These are phyloP conservation scores for Agelas oroides DNA, from an alignment of 37 sponge, comb jelly and placozoan genomes.

Conservation along the genomic window DNA sequence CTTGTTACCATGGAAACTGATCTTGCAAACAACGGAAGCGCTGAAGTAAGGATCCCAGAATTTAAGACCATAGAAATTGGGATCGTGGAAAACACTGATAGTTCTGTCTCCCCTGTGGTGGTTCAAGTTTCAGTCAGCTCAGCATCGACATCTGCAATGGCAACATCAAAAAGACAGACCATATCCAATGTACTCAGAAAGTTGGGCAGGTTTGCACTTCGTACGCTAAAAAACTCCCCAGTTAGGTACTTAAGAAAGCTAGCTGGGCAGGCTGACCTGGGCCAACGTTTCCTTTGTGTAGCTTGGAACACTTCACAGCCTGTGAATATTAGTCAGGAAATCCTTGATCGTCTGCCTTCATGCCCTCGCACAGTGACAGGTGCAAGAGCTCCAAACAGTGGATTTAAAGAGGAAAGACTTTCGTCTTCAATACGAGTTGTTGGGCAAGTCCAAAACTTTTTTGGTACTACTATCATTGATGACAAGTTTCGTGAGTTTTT, in stretches of 20 bases:
- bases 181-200: background rate
- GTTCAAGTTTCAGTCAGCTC: slow-evolving; percentile 9
- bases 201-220: background rate
- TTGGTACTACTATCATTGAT: background rate
- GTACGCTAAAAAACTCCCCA: background rate
- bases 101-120: slow-evolving; percentile 21
- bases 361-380: slow-evolving; percentile 27
- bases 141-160: background rate
- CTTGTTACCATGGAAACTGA: background rate
- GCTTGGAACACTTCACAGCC: slow-evolving; percentile 4
- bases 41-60: slow-evolving; percentile 16
- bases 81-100: background rate
- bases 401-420: slow-evolving; percentile 5
- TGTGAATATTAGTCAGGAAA: background rate
- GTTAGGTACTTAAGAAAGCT: background rate
- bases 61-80: no score
- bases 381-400: slow-evolving; percentile 6
- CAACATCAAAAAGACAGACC: background rate
- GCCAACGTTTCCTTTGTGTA: slow-evolving; percentile 11
- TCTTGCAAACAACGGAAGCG: slow-evolving; percentile 16
- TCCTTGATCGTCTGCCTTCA: slow-evolving; percentile 18
- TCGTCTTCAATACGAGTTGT: slow-evolving; percentile 6
- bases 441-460: background rate
- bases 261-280: background rate
- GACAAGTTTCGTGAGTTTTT: slow-evolving; percentile 4